Evolutionary conservation across 2,797 vertebrate species (phyloP).

Genomic region (Lycodopsis pacificus): DNA sequence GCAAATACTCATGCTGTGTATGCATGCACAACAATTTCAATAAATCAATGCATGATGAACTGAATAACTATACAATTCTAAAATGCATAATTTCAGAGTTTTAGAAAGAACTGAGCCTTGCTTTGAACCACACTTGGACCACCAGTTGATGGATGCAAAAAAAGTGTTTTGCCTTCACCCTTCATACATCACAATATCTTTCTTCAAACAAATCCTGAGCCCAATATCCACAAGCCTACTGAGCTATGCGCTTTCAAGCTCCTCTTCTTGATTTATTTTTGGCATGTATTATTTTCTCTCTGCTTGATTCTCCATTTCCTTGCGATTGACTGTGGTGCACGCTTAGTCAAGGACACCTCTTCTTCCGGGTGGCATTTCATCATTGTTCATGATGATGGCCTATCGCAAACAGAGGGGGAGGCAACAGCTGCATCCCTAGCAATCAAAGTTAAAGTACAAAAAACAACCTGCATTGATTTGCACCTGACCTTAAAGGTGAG

Average conservation of each 20-base stretch:
- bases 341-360: constrained; percentile 58
- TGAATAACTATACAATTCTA: constrained; percentile 12
- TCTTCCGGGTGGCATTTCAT: constrained; percentile 50
- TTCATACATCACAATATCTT: constrained; percentile 52
- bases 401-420: constrained; percentile 46
- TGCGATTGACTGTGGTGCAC: constrained; percentile 43
- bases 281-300: constrained; percentile 47
- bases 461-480: constrained; percentile 73
- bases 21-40: background rate
- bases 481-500: constrained; percentile 74
- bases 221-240: constrained; percentile 53
- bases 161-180: constrained; percentile 38
- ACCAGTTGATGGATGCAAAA: constrained; percentile 13
- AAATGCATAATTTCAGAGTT: constrained; percentile 5
- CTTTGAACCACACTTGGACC: constrained; percentile 28
- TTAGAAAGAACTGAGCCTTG: background rate
- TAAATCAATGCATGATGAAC: background rate
- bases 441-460: constrained; percentile 63
- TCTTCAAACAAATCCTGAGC: constrained; percentile 56
- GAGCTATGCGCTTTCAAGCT: constrained; percentile 41
- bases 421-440: constrained; percentile 38
- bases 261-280: constrained; percentile 50
- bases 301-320: constrained; percentile 54
- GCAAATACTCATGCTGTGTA: background rate
- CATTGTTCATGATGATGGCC: constrained; percentile 62